Evolutionary conservation across 1,140 invertebrate species (phyloP), one percentile per base, ranked within the genome.

Genomic region (Acromyrmex echinatior): DNA sequence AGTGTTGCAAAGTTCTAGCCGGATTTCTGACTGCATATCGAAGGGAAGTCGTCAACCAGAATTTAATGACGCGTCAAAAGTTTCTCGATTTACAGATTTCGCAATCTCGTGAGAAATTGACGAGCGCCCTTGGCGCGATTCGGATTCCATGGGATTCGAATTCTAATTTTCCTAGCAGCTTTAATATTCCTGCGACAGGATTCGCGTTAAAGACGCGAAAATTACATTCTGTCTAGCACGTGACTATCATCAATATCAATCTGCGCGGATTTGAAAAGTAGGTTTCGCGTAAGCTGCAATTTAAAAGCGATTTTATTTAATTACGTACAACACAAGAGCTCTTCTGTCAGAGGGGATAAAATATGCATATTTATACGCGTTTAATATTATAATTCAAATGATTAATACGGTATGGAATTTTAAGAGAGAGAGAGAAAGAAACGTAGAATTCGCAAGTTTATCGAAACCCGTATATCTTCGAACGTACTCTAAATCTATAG

Each of bases 31-130:
- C 56, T 62, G 56, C 53, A 73, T 82, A 62, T 62, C 80, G 25
- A 49, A 62, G 70, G 56, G 39, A 49, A 63, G 80, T 62, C 70
- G 58, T 51, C 66, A 63, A 74, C 25, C 39, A 62, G 16, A 25
- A 84, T 74, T 84, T 84, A 84, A 84, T 84, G 80, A 84, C 70
- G 70, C 80, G 80, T 84, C 70, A 76, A 84, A 84, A 84, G 80
- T 84, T 84, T 76, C 56, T 51, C 80, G 80, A 84, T 84, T 84
- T 84, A 84, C 80, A 84, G 80, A 84, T 84, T 76, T 63, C 39
- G 18, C 58, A 76, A 84, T 84, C 56, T 84, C 56, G 70, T 10
- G 70, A 84, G 80, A 76, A 84, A 84, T 76, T 76, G 70, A 84
- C 70, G 66, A 81, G 78, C 31, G 45, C 45, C 62, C 62, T 56